A percentile compares a stretch with the other conserved stretches of the same genome.
phyloP scores from a whole-genome alignment of 2,888 invertebrate genomes.

The Phrixothrix hirtus region DNA sequence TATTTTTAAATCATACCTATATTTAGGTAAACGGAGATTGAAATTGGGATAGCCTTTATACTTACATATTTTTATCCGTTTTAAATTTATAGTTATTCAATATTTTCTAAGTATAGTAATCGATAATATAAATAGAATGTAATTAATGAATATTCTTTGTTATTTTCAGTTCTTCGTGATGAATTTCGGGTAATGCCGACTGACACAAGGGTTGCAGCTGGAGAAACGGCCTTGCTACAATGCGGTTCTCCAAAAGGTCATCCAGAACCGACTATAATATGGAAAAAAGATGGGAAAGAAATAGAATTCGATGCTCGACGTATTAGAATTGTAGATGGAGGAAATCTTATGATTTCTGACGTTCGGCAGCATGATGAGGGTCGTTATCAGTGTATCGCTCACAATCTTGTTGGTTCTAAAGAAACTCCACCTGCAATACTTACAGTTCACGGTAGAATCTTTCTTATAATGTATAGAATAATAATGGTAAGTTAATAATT shows the following conservation, averaged over 20 bases:
- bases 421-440: conserved; percentile 81
- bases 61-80: too few species aligned
- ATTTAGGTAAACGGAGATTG: too few species aligned
- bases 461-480: neutral
- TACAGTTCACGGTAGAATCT: conserved; percentile 73
- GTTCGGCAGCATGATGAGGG: conserved; percentile 89
- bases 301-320: conserved; percentile 58
- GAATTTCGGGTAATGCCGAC: conserved; percentile 91
- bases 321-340: conserved; percentile 77
- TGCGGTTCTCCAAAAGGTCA: conserved; percentile 94
- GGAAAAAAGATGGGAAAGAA: conserved; percentile 74
- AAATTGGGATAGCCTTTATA: too few species aligned
- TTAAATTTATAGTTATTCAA: too few species aligned
- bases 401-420: conserved; percentile 86
- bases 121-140: too few species aligned
- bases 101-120: too few species aligned
- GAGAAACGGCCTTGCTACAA: conserved; percentile 87
- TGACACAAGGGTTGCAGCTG: conserved; percentile 89
- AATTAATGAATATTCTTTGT: conserved; percentile 7
- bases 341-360: conserved; percentile 87
- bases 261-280: conserved; percentile 90
- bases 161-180: conserved; percentile 84
- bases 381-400: conserved; percentile 88
- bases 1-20: too few species aligned
- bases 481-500: conserved; percentile 22